These are phyloP conservation scores for Rutilus rutilus DNA, from an alignment of 2,113 vertebrate species.

Conservation along the genomic window DNA sequence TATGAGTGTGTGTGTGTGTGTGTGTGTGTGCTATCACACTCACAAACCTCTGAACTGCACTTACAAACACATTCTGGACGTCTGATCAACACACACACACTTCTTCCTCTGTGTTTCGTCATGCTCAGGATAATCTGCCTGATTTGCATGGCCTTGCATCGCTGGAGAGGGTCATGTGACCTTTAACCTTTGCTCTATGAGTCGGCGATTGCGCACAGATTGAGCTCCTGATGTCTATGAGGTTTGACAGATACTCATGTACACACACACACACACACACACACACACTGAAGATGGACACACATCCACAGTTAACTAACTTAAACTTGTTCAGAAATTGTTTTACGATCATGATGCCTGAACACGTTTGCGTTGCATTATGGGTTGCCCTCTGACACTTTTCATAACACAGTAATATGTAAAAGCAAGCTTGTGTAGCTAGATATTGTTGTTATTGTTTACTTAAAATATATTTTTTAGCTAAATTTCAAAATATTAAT, in stretches of 20 bases:
- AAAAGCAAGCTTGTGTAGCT: neutral
- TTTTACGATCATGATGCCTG: neutral
- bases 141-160: neutral
- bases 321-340: neutral
- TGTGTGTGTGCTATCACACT: no score
- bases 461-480: no score
- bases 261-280: neutral
- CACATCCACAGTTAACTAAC: neutral
- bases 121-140: constrained; percentile 20
- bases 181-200: constrained; percentile 27
- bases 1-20: neutral
- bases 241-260: neutral
- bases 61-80: constrained; percentile 6
- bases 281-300: neutral
- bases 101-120: neutral
- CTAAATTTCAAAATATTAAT: no score
- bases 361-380: no score
- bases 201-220: neutral
- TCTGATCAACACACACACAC: constrained; percentile 15
- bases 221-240: neutral
- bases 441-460: neutral
- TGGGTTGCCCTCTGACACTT: no score
- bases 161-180: neutral
- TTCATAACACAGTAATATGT: no score
- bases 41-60: no score